Percentiles rank a stretch among this genome's conserved stretches.
These are phyloP conservation scores for Muntiacus muntjak DNA, from an alignment of 2,113 vertebrate species.

Conservation along the genomic window DNA sequence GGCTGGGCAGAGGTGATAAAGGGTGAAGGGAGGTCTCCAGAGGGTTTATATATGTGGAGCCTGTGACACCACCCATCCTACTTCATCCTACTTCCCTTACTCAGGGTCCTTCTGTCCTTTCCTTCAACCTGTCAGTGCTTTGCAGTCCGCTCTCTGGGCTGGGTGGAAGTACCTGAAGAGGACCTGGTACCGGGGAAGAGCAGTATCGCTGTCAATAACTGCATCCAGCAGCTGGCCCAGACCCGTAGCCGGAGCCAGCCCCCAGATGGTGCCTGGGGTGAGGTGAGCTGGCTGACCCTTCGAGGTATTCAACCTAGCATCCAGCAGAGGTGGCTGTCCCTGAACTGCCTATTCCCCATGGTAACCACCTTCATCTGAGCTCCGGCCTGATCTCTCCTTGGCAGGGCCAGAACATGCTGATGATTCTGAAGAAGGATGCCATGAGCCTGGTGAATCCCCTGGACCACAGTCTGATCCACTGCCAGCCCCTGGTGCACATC, in stretches of 20 bases:
- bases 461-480: slow-evolving; percentile 91
- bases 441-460: slow-evolving; percentile 93
- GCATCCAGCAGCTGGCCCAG: slow-evolving; percentile 96
- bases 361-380: not conserved
- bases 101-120: not conserved
- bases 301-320: not conserved
- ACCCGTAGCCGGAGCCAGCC: slow-evolving; percentile 82
- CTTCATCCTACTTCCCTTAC: not conserved
- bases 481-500: slow-evolving; percentile 95
- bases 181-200: slow-evolving; percentile 95
- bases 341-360: not conserved
- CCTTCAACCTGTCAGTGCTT: slow-evolving; percentile 85
- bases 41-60: not conserved
- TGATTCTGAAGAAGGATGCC: slow-evolving; percentile 96
- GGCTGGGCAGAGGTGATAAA: not conserved
- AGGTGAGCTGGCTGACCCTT: slow-evolving; percentile 84
- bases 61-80: not conserved
- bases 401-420: slow-evolving; percentile 94
- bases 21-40: not conserved
- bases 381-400: not conserved
- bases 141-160: slow-evolving; percentile 93
- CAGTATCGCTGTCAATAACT: slow-evolving; percentile 95
- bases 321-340: not conserved
- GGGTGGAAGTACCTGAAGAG: slow-evolving; percentile 97
- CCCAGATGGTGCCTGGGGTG: slow-evolving; percentile 82